These are phyloP conservation scores for Chymomyza fuscimana DNA, from an alignment of 2,888 invertebrate genomes.

Conservation along the genomic window DNA sequence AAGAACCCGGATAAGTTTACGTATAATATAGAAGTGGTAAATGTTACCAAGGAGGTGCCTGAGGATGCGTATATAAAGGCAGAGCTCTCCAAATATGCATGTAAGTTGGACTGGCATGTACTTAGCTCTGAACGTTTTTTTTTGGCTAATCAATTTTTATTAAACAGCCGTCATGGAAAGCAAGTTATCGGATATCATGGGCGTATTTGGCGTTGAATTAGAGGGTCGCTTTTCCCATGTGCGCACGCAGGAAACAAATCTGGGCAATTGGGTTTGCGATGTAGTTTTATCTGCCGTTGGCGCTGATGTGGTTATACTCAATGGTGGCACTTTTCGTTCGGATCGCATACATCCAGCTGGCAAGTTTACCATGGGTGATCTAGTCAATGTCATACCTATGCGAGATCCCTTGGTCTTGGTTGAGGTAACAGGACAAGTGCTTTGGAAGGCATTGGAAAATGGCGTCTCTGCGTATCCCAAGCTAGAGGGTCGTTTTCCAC, in stretches of 20 bases:
- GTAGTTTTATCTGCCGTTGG: conserved; percentile 91
- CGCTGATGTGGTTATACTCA: conserved; percentile 91
- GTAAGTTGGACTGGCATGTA: conserved; percentile 43
- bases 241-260: conserved; percentile 91
- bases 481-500: conserved; percentile 93
- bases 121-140: not conserved
- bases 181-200: conserved; percentile 91
- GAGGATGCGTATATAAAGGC: conserved; percentile 87
- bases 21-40: conserved; percentile 82
- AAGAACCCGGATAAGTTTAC: conserved; percentile 74
- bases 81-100: conserved; percentile 85
- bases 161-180: conserved; percentile 87
- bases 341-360: conserved; percentile 87
- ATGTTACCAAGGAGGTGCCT: conserved; percentile 85
- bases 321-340: conserved; percentile 84
- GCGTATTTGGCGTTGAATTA: conserved; percentile 90
- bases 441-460: conserved; percentile 89
- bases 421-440: conserved; percentile 85
- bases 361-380: conserved; percentile 90
- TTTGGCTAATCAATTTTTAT: not conserved
- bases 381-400: conserved; percentile 92
- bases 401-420: conserved; percentile 90
- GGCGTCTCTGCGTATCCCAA: conserved; percentile 92
- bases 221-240: conserved; percentile 92
- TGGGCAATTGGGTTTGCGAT: conserved; percentile 92